phyloP scores from a whole-genome alignment of 2,113 vertebrate genomes.

The Rhabdornis inornatus region DNA sequence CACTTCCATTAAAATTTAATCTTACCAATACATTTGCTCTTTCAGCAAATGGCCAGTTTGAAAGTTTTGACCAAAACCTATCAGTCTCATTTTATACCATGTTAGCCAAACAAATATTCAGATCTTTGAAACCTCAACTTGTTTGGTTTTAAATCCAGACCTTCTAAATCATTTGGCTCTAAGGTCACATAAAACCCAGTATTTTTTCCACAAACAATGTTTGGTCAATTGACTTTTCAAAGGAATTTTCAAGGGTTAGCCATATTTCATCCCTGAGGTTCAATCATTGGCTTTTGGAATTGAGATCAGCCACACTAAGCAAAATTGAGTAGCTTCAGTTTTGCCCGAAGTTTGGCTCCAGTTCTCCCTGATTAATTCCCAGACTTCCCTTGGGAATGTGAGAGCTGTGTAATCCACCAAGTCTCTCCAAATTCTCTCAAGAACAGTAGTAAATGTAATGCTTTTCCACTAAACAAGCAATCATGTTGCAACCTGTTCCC shows the following conservation, averaged over 20 bases:
- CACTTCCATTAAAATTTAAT: not conserved
- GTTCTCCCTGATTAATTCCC: not conserved
- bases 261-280: not conserved
- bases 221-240: not conserved
- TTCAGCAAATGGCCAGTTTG: not conserved
- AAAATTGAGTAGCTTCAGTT: not conserved
- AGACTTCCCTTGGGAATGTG: not conserved
- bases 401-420: not conserved
- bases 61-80: not conserved
- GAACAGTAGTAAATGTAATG: not conserved
- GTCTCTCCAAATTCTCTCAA: not conserved
- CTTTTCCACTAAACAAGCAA: not conserved
- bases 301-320: not conserved
- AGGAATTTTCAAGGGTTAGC: not conserved
- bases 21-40: not conserved
- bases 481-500: not conserved
- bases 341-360: not conserved
- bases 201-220: not conserved
- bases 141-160: not conserved
- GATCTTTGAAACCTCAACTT: not conserved
- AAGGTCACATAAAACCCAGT: not conserved
- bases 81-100: not conserved
- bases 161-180: not conserved
- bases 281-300: not conserved
- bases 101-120: not conserved